Conservation (phyloP, 2,888 invertebrate species). For the Torymus tubicola region DNA sequence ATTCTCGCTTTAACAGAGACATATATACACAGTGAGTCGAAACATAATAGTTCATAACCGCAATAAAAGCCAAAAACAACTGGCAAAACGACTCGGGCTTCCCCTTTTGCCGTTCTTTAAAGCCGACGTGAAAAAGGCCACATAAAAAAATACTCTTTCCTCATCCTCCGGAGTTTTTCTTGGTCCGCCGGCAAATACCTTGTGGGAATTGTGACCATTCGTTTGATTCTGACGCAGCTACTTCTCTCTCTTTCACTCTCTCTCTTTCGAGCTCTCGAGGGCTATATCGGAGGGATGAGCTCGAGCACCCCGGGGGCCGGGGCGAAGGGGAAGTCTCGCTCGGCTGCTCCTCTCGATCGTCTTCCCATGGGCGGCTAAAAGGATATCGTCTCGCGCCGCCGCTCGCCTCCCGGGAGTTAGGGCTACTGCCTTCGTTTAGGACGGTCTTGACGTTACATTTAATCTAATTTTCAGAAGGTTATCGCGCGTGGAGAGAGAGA, state of each 20-base stretch:
- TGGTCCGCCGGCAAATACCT: background rate
- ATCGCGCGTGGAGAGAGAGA: background rate
- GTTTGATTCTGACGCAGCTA: constrained; percentile 23
- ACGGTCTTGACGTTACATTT: constrained; percentile 37
- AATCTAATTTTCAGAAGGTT: constrained; percentile 47
- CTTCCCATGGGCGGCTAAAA: background rate
- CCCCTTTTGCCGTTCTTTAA: no score
- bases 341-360: constrained; percentile 8
- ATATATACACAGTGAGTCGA: background rate
- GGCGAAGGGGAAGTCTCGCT: constrained; percentile 9
- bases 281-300: no score
- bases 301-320: background rate
- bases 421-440: constrained; percentile 17
- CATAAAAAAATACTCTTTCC: background rate
- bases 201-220: constrained; percentile 46
- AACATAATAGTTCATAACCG: background rate
- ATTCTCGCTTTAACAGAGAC: no score
- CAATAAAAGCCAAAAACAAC: no score
- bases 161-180: background rate
- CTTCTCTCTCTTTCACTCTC: no score
- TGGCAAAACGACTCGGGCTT: no score
- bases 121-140: no score
- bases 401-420: constrained; percentile 5
- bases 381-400: constrained; percentile 1
- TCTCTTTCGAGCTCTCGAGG: no score